Base-by-base conservation (phyloP, 2,888 invertebrate species). In the Cataglyphis rosenhaueri region DNA sequence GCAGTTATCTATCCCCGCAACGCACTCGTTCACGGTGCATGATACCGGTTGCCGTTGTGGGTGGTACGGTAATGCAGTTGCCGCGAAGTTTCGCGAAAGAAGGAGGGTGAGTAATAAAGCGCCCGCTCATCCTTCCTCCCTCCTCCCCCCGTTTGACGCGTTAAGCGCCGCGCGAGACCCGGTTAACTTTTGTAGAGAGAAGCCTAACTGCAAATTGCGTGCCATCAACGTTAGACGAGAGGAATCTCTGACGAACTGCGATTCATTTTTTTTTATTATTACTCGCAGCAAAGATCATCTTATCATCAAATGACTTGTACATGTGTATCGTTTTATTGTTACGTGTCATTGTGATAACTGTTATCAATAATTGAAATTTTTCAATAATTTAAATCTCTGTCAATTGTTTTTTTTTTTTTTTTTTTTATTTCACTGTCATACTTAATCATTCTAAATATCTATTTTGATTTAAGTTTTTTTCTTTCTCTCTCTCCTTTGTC, bases 61-160 rank as follows among this genome's bases (percentile, higher is more conserved):
- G 83, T 84, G 88, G 87, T 70, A 85, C 64, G 81, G 55, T 82
- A 73, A 88, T 82, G 79, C 81, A 62, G 68, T 59, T 48, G 71
- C 66, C 38, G 41, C 70, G 25, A 21, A 70, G 76, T 38, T 57
- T 21, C 71, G 15, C 48, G 29, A 12, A 52, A 52, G 52, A 48
- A 48, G 6, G 41, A 18, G 29, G 25, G 38, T 55, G 21, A 32
- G 18, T 71, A 25, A 57, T n/a, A 38, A 38, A 70, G 57, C 52
- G n/a, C 71, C 71, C 32, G 21, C 70, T 44, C 57, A 78, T 21
- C 57, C 57, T 21, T 44, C 57, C 21, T 21, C 21, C 21, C 0
- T 0, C 21, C 21, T 21, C 21, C 21, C 35, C 70, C 2, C 38
- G 55, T 15, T 55, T 66, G 57, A 29, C 12, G n/a, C 55, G 18